phyloP scores from a whole-genome alignment of 2,113 vertebrate genomes.

The Callipepla californica region DNA sequence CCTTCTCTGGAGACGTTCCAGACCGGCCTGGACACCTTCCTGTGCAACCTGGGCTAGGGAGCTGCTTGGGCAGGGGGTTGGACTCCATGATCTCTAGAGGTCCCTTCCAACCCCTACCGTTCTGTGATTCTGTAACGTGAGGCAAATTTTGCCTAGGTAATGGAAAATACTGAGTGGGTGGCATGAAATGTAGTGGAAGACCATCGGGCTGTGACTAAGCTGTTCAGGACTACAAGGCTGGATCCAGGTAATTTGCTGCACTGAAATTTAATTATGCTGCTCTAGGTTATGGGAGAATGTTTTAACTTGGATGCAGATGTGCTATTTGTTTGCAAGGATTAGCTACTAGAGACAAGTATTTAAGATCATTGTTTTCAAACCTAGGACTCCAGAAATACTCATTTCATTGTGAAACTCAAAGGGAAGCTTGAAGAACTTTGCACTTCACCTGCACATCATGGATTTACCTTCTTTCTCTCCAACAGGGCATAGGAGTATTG shows the following conservation, averaged over 20 bases:
- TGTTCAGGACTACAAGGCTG: neutral
- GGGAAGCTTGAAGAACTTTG: neutral
- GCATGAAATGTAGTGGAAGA: neutral
- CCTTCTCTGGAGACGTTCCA: too few species aligned
- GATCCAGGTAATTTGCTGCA: neutral
- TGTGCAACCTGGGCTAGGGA: too few species aligned
- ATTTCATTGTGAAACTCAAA: slow-evolving; percentile 1
- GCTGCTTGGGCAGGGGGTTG: too few species aligned
- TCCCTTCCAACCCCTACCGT: too few species aligned
- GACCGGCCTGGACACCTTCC: too few species aligned
- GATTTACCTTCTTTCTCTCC: neutral
- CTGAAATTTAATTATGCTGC: neutral
- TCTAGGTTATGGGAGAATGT: neutral
- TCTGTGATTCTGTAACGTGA: neutral
- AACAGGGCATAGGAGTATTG: neutral
- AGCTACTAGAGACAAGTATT: neutral
- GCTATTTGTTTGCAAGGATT: neutral
- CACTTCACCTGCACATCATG: neutral
- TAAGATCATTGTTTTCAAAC: neutral
- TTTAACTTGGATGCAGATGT: neutral
- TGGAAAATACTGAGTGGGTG: neutral
- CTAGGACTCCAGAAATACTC: neutral
- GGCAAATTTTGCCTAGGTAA: neutral
- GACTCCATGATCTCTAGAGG: too few species aligned
- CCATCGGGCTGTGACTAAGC: neutral